phyloP scores from a whole-genome alignment of 1,140 invertebrate genomes.

The Ceratina japonica region DNA sequence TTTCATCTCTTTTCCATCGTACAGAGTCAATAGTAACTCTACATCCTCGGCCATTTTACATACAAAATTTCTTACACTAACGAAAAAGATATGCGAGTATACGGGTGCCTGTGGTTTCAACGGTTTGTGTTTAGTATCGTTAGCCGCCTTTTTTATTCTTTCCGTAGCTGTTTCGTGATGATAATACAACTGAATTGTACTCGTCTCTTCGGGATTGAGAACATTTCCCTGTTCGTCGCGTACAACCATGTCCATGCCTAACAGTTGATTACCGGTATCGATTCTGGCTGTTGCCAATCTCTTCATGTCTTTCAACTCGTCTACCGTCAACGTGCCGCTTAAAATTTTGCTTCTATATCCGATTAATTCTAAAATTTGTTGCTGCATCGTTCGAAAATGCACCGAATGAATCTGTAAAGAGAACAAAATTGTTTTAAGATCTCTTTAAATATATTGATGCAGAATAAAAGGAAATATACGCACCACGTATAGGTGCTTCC shows the following conservation, averaged over 20 bases:
- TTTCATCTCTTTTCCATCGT: conserved; percentile 87
- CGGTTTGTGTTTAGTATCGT: conserved; percentile 76
- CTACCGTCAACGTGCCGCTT: conserved; percentile 91
- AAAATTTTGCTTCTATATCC: conserved; percentile 89
- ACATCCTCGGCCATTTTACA: conserved; percentile 91
- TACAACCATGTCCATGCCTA: conserved; percentile 90
- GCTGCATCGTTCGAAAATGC: conserved; percentile 87
- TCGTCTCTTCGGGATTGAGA: conserved; percentile 87
- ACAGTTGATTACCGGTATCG: conserved; percentile 90
- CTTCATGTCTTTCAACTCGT: conserved; percentile 92
- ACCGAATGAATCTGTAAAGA: conserved; percentile 79
- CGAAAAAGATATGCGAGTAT: conserved; percentile 84
- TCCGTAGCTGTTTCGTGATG: conserved; percentile 87
- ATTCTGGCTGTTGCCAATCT: conserved; percentile 91
- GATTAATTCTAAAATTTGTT: conserved; percentile 90
- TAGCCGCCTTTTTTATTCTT: conserved; percentile 83
- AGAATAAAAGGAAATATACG: conserved; percentile 68
- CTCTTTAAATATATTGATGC: no score
- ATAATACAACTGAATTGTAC: conserved; percentile 88
- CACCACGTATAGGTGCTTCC: conserved; percentile 92
- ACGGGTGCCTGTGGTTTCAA: conserved; percentile 75
- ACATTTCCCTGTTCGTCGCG: conserved; percentile 90
- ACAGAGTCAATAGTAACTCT: conserved; percentile 89
- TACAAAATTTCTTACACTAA: conserved; percentile 87
- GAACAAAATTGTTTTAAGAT: not conserved